Percentiles rank a stretch among this genome's conserved stretches.
phyloP scores from a whole-genome alignment of 1,140 invertebrate species.

The Drosophila pachea region DNA sequence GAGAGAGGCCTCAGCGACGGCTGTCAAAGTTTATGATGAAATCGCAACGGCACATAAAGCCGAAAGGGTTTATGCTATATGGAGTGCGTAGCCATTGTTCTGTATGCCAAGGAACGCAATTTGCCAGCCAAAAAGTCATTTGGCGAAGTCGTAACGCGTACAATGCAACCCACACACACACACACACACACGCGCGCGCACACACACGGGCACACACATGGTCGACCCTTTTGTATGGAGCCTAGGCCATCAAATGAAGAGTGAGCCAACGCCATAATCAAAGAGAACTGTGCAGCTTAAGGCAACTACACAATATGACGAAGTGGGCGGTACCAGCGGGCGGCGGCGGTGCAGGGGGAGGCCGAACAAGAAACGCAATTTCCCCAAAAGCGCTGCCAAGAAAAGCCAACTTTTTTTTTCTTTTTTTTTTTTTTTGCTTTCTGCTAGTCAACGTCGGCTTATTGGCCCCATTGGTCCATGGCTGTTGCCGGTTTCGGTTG shows the following conservation, averaged over 20 bases:
- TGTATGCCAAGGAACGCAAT: slow-evolving; percentile 26
- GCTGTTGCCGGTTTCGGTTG: neutral
- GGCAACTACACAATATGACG: slow-evolving; percentile 33
- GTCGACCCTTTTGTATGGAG: slow-evolving; percentile 25
- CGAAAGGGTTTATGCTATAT: slow-evolving; percentile 8
- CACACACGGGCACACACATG: too few relatives aligned
- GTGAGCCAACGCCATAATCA: slow-evolving; percentile 27
- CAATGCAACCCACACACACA: slow-evolving; percentile 32
- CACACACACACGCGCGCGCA: neutral
- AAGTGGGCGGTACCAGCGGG: neutral
- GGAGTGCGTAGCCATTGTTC: slow-evolving; percentile 20
- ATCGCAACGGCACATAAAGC: slow-evolving; percentile 1
- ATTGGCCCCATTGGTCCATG: slow-evolving; percentile 27
- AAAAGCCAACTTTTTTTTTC: slow-evolving; percentile 36
- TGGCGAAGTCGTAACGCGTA: slow-evolving; percentile 41
- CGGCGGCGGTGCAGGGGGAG: neutral
- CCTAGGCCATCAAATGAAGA: neutral
- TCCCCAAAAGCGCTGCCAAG: slow-evolving; percentile 36
- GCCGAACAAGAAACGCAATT: slow-evolving; percentile 38
- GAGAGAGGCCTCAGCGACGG: neutral
- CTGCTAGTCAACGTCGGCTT: slow-evolving; percentile 22
- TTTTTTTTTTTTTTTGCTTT: slow-evolving; percentile 5
- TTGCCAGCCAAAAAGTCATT: slow-evolving; percentile 44
- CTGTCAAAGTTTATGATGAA: slow-evolving; percentile 25
- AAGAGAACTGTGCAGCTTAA: slow-evolving; percentile 42